These are phyloP conservation scores for Delphinus delphis DNA, from an alignment of 2,113 vertebrate species.

Conservation along the genomic window DNA sequence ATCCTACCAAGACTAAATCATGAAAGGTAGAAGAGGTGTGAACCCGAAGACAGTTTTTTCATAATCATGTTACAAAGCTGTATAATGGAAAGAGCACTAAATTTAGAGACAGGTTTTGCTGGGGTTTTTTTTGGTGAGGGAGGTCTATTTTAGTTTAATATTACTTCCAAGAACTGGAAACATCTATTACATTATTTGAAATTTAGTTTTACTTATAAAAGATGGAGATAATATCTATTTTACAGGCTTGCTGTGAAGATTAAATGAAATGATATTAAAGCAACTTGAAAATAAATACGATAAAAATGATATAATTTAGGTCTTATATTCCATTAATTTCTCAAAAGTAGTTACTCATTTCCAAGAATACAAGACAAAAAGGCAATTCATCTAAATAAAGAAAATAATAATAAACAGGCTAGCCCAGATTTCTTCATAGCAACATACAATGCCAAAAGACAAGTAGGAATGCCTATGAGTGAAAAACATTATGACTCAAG, in stretches of 20 bases:
- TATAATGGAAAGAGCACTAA: background rate
- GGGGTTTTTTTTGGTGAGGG: background rate
- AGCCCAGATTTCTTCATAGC: background rate
- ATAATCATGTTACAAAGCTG: background rate
- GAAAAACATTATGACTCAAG: background rate
- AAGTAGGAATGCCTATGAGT: background rate
- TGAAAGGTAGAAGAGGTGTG: background rate
- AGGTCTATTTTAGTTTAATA: conserved; percentile 6
- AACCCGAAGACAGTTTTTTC: background rate
- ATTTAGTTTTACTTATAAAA: background rate
- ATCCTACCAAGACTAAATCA: background rate
- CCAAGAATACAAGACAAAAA: background rate
- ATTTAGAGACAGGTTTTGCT: background rate
- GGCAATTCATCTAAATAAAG: background rate
- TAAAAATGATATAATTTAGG: background rate
- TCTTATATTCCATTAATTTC: background rate
- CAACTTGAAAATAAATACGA: background rate
- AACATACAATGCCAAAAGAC: background rate
- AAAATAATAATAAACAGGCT: background rate
- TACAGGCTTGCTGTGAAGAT: background rate
- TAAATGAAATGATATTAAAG: conserved; percentile 9
- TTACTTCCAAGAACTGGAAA: background rate
- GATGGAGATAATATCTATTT: background rate
- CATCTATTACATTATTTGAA: background rate
- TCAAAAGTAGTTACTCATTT: background rate